These are phyloP conservation scores for Cartodere bifasciata DNA, from an alignment of 2,888 invertebrate genomes.

Conservation along the genomic window DNA sequence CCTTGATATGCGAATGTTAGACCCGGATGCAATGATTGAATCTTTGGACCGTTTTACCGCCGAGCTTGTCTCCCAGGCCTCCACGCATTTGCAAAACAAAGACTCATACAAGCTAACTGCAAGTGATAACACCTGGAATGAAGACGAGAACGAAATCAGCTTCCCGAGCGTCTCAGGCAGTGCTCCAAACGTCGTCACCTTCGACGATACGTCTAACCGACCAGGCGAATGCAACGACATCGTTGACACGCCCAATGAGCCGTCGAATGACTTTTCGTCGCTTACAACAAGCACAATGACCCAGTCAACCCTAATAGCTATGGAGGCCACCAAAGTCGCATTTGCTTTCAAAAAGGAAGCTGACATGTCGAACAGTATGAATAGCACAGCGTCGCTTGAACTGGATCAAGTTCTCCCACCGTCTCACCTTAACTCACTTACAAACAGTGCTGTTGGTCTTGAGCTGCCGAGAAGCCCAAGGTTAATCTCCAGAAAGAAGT, in stretches of 20 bases:
- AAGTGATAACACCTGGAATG: slow-evolving; percentile 65
- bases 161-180: slow-evolving; percentile 72
- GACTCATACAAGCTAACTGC: slow-evolving; percentile 15
- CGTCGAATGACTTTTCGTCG: slow-evolving; percentile 35
- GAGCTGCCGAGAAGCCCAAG: slow-evolving; percentile 25
- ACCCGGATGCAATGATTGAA: slow-evolving; percentile 56
- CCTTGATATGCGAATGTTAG: slow-evolving; percentile 34
- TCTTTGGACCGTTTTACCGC: slow-evolving; percentile 52
- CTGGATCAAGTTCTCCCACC: slow-evolving; percentile 66
- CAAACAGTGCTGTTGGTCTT: slow-evolving; percentile 29
- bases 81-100: slow-evolving; percentile 45
- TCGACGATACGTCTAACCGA: slow-evolving; percentile 31
- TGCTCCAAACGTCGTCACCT: slow-evolving; percentile 56
- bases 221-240: slow-evolving; percentile 7
- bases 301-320: slow-evolving; percentile 57
- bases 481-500: slow-evolving; percentile 42
- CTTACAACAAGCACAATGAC: slow-evolving; percentile 48
- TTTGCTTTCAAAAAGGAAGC: slow-evolving; percentile 40
- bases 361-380: slow-evolving; percentile 46
- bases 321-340: slow-evolving; percentile 60
- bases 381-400: slow-evolving; percentile 50
- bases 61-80: slow-evolving; percentile 50
- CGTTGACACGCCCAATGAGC: slow-evolving; percentile 10
- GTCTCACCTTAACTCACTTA: slow-evolving; percentile 57
- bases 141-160: slow-evolving; percentile 67